Percentiles rank a stretch among this genome's conserved stretches.
Conservation (phyloP, 2,113 vertebrate species). For the Colaptes auratus region DNA sequence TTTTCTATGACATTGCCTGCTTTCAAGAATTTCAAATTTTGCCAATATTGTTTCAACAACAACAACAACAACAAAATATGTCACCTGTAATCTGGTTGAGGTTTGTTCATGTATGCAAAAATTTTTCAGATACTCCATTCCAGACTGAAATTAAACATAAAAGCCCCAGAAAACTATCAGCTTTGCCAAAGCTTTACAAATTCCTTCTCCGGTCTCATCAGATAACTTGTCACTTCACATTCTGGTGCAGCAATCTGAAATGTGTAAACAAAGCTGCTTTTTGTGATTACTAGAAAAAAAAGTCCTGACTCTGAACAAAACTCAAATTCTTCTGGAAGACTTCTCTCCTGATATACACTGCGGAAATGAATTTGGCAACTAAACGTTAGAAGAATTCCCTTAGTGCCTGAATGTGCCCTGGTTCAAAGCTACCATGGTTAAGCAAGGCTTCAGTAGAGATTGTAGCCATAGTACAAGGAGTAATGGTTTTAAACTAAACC, state of each 20-base stretch:
- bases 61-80: neutral
- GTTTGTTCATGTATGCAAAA: neutral
- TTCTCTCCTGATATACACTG: neutral
- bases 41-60: neutral
- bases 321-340: neutral
- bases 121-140: neutral
- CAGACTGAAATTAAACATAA: neutral
- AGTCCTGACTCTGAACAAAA: neutral
- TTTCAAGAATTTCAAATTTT: neutral
- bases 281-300: neutral
- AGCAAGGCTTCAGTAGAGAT: neutral
- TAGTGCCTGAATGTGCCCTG: neutral
- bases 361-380: constrained; percentile 1
- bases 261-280: neutral
- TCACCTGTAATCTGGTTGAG: neutral
- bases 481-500: neutral
- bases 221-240: neutral
- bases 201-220: neutral
- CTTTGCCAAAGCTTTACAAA: neutral
- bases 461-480: neutral
- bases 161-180: neutral
- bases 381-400: neutral
- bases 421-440: neutral
- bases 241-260: neutral
- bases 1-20: neutral